Conservation (phyloP, 1,140 invertebrate species). For the Penaeus japonicus region DNA sequence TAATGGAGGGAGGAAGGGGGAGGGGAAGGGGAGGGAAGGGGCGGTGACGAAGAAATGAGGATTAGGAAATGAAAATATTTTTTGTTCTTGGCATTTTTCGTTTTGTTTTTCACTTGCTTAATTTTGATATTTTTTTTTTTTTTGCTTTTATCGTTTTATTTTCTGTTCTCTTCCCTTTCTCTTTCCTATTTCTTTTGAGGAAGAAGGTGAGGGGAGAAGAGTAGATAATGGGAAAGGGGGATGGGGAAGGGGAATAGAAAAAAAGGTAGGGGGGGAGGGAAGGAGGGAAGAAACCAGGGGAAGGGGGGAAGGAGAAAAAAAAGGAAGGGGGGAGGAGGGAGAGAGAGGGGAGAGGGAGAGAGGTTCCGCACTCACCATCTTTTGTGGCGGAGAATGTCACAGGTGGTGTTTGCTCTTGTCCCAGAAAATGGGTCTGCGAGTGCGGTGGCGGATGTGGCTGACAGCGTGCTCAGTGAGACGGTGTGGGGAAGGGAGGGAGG, state of each 20-base stretch:
- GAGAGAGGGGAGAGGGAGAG: neutral
- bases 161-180: neutral
- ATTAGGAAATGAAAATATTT: no score
- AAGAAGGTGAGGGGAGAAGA: no score
- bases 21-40: no score
- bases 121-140: neutral
- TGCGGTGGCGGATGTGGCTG: no score
- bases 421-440: no score
- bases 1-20: no score
- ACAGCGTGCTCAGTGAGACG: no score
- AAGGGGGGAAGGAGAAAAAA: neutral
- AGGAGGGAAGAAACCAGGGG: neutral
- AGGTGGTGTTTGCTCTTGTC: neutral
- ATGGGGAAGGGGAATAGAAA: no score
- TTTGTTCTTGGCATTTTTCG: no score
- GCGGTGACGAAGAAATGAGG: no score
- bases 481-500: neutral
- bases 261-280: neutral
- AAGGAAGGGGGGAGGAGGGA: neutral
- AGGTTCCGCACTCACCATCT: no score
- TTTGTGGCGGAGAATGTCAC: neutral
- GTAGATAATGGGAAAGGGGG: neutral
- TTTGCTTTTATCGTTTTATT: neutral
- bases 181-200: neutral
- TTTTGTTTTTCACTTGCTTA: no score